Evolutionary conservation across 1,140 invertebrate species (phyloP), one percentile per base, ranked within the genome.

Genomic region (Periplaneta americana): DNA sequence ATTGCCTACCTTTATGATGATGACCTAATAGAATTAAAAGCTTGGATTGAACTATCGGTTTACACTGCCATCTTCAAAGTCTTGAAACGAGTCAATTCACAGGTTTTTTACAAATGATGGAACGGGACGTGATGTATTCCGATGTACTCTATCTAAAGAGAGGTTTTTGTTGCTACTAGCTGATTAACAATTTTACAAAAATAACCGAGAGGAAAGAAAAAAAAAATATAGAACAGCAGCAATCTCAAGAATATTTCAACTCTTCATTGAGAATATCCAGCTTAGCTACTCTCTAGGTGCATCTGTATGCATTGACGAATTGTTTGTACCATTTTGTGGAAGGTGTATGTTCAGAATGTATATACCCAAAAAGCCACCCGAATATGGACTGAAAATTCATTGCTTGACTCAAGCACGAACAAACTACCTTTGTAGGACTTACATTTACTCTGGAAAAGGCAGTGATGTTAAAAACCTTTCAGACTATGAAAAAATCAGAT

Each of bases 301-400:
- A 75, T 82, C 84, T 78, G 83, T 85, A 31, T 85, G 84, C 66
- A 85, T 89, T 36, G 88, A 90, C 13, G 28, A 80, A 48, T 36
- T 83, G 36, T 82, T 89, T 11, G 78, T 89, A 3, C 78, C 84
- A 34, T 90, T 90, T 85, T 79, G 87, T 66, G 88, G 87, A 18
- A 57, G 85, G 17, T 88, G 87, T 80, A 81, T 81, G 57, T 88
- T 89, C 79, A 82, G 85, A 36, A 86, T 88, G 82, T 90, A 89
- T 82, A 90, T 90, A 79, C 88, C 88, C 78, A 84, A 84, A 11
- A 90, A 89, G 85, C 87, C 88, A 0, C 84, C 83, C 34, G 88
- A 87, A 81, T 91, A 89, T 83, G 90, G 89, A 1, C 84, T 91
- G 34, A 89, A 90, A 86, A 15, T 78, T n/a, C 39, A 36, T 35